Conservation (phyloP, 2,888 invertebrate genomes). For the Seladonia tumulorum region DNA sequence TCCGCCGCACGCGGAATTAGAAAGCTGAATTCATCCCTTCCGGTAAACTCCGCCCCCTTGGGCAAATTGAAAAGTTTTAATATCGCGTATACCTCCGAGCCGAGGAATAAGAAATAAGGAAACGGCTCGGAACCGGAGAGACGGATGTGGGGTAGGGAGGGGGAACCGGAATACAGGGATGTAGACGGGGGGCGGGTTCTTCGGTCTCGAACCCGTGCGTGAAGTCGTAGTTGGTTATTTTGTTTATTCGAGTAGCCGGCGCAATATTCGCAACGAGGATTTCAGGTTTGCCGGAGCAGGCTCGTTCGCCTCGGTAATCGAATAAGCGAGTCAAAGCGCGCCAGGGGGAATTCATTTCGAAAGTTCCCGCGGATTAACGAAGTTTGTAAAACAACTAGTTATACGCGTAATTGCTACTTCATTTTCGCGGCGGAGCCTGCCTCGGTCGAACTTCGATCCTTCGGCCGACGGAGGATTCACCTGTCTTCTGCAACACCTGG, state of each 20-base stretch:
- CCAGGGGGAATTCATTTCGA: slow-evolving; percentile 53
- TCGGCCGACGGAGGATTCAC: neutral
- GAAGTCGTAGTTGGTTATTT: slow-evolving; percentile 33
- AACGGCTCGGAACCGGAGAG: neutral
- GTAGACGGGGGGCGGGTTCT: neutral
- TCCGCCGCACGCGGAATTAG: neutral
- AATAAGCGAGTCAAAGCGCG: slow-evolving; percentile 57
- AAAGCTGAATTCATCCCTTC: slow-evolving; percentile 1
- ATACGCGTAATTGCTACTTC: slow-evolving; percentile 65
- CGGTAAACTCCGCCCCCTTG: slow-evolving; percentile 7
- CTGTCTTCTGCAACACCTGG: neutral
- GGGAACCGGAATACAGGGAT: neutral
- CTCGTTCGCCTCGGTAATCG: slow-evolving; percentile 47
- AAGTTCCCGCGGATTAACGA: slow-evolving; percentile 61
- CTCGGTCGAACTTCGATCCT: neutral
- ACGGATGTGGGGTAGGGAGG: neutral
- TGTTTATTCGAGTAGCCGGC: slow-evolving; percentile 25
- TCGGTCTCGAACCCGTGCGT: neutral
- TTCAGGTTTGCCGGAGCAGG: slow-evolving; percentile 30
- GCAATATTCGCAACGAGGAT: slow-evolving; percentile 44
- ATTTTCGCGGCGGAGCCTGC: slow-evolving; percentile 43
- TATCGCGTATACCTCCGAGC: slow-evolving; percentile 13
- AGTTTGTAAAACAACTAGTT: slow-evolving; percentile 68
- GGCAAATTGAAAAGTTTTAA: slow-evolving; percentile 50
- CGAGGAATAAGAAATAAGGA: slow-evolving; percentile 19